A percentile compares a stretch with the other conserved stretches of the same genome.
phyloP scores from a whole-genome alignment of 2,113 vertebrate species.

The Hirundichthys speculiger region DNA sequence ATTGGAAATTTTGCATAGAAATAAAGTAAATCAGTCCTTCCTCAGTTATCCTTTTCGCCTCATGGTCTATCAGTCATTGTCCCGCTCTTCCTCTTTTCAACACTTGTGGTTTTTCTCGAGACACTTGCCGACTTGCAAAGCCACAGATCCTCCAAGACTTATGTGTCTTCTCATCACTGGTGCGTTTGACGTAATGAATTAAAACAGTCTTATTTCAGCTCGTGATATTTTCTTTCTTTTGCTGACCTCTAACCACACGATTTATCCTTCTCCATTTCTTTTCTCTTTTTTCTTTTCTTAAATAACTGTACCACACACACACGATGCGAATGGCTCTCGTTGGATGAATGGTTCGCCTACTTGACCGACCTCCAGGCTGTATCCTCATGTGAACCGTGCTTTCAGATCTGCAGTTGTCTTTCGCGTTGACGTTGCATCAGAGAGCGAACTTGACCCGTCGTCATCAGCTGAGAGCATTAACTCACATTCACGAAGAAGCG shows the following conservation, averaged over 20 bases:
- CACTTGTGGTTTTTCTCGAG: not conserved
- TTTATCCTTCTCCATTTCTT: constrained; percentile 11
- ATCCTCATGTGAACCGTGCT: constrained; percentile 54
- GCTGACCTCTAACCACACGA: too few species aligned
- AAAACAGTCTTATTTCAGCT: constrained; percentile 59
- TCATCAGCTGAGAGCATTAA: not conserved
- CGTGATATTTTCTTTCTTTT: constrained; percentile 30
- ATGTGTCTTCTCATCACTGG: constrained; percentile 15
- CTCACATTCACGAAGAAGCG: not conserved
- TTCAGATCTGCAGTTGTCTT: constrained; percentile 9
- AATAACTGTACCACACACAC: too few species aligned
- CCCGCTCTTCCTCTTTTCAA: constrained; percentile 29
- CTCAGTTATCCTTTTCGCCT: not conserved
- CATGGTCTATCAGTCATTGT: constrained; percentile 14
- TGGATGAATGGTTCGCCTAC: constrained; percentile 33
- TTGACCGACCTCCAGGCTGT: too few species aligned
- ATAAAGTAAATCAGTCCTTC: not conserved
- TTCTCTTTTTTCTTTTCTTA: not conserved
- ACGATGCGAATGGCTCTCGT: constrained; percentile 36
- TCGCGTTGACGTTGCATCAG: not conserved
- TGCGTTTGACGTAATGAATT: constrained; percentile 60
- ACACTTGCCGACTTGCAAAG: constrained; percentile 16
- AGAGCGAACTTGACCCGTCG: not conserved
- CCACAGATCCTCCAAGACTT: constrained; percentile 26
- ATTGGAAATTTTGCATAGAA: too few species aligned